These are phyloP conservation scores for Gopherus evgoodei DNA, from an alignment of 2,113 vertebrate species.

Conservation along the genomic window DNA sequence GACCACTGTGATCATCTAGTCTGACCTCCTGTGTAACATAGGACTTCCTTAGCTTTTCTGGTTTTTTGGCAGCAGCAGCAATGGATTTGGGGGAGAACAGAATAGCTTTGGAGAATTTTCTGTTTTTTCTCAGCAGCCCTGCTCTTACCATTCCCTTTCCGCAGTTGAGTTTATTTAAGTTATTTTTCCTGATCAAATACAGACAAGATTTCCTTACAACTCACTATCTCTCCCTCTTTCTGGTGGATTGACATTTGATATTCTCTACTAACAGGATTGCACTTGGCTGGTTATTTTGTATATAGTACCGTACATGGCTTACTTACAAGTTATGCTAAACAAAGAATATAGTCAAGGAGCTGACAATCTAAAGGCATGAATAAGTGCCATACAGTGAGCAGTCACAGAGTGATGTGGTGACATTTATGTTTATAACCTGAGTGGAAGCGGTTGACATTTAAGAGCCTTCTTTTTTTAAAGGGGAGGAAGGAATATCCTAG, in stretches of 20 bases:
- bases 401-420: slow-evolving; percentile 24
- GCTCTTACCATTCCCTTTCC: not conserved
- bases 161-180: not conserved
- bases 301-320: accelerated
- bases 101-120: not conserved
- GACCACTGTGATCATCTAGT: too few relatives aligned
- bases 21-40: too few relatives aligned
- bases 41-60: too few relatives aligned
- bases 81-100: not conserved
- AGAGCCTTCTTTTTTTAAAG: not conserved
- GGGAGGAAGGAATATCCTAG: not conserved
- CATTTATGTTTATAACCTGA: slow-evolving; percentile 16
- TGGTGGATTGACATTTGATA: accelerated
- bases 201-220: not conserved
- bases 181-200: not conserved
- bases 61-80: not conserved
- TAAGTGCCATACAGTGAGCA: slow-evolving; percentile 47
- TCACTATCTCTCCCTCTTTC: not conserved
- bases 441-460: not conserved
- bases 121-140: not conserved
- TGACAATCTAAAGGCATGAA: slow-evolving; percentile 20
- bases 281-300: not conserved
- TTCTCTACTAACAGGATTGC: accelerated
- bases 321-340: not conserved
- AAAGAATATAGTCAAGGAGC: not conserved